Base-by-base conservation (phyloP, 2,888 invertebrate species). In the Pristionchus entomophagus region DNA sequence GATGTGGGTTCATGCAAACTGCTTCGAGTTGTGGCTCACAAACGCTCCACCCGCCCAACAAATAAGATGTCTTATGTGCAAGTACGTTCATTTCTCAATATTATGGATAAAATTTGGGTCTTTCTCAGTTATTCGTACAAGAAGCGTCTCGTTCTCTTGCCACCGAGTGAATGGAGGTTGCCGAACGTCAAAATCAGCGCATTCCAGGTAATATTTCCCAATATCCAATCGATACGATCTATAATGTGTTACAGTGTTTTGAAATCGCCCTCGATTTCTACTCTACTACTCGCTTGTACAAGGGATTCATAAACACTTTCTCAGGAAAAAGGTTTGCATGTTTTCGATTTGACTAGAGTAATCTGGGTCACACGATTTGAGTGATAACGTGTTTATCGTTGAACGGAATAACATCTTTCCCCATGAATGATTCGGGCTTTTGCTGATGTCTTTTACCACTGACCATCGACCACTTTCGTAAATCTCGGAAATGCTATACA, bases 1-100 rank as follows among this genome's bases (percentile, higher is more conserved):
- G 53, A 73, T 90, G 89, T 91, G 90, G 90, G 91, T 91, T 1
- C 91, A 91, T 77, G 51, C 84, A 35, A 62, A 85, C 59, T 91
- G 91, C 81, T 88, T 91, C 51, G 87, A 86, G 14, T 69, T 87
- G 59, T 91, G 91, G 91, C 88, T 91, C 85, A 35, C 80, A 3
- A 88, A 87, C 56, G 90, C 91, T 45, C 88, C 91, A 0, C 88
- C 87, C 19, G 88, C 88, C 32, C 89, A 91, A 84, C 88, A 89
- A 81, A 73, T 69, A 10, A 87, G 88, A 56, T 91, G 91, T 65
- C 87, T 87, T 19, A 90, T 88, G 56, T 91, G 91, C 87, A 88
- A 87, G 90, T 91, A 45, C 49, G 84, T 65, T 1, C 35, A 17
- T 45, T 49, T 45, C 22, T 1, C 41, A 29, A 6, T 26, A 41